phyloP scores from a whole-genome alignment of 2,888 invertebrate genomes.

The Parthenolecanium corni region DNA sequence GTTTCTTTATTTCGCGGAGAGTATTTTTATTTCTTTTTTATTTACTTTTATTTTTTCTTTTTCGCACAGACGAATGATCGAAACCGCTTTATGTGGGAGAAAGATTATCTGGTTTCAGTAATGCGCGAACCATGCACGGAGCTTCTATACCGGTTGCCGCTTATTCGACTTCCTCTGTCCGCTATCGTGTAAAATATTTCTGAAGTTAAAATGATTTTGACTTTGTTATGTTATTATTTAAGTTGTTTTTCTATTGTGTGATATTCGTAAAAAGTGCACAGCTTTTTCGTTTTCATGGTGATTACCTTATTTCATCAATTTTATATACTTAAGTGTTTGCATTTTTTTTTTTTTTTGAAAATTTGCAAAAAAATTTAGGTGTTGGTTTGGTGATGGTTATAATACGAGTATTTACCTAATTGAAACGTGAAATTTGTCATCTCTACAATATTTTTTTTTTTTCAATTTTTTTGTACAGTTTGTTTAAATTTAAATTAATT shows the following conservation, averaged over 20 bases:
- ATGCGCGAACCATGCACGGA: constrained; percentile 23
- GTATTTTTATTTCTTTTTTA: background rate
- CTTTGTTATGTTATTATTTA: constrained; percentile 31
- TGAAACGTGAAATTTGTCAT: constrained; percentile 25
- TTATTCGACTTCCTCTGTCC: constrained; percentile 3
- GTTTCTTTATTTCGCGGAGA: background rate
- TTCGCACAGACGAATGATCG: background rate
- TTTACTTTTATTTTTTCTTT: constrained; percentile 9
- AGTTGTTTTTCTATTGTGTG: constrained; percentile 9
- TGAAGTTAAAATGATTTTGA: constrained; percentile 30
- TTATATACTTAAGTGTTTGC: background rate
- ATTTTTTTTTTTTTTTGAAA: constrained; percentile 2
- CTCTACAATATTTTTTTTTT: constrained; percentile 9
- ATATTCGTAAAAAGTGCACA: constrained; percentile 14
- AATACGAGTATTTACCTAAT: background rate
- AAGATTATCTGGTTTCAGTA: constrained; percentile 24
- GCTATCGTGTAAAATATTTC: constrained; percentile 4
- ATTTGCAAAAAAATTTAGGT: background rate
- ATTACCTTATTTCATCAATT: constrained; percentile 15
- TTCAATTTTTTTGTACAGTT: constrained; percentile 7
- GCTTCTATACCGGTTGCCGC: constrained; percentile 21
- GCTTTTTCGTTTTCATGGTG: constrained; percentile 13
- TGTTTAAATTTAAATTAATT: background rate
- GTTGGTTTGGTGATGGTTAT: constrained; percentile 6
- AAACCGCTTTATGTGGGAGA: constrained; percentile 11